Evolutionary conservation across 2,113 vertebrate species (phyloP).

Genomic region (Hydropotes inermis): DNA sequence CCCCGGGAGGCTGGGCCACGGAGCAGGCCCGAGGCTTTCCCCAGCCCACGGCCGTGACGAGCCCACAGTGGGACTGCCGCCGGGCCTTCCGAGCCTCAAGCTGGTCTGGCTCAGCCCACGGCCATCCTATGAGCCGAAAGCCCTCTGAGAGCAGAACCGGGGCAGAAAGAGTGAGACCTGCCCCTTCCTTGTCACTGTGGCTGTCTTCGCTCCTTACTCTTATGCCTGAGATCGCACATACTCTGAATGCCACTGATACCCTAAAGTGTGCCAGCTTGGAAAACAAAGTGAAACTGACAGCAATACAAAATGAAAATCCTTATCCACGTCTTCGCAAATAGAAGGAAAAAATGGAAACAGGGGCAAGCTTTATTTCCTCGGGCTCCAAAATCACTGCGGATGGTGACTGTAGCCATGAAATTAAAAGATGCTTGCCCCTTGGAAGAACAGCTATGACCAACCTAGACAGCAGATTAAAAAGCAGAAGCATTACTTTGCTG

Average conservation of each 20-base stretch:
- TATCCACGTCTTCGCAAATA: background rate
- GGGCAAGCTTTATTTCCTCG: rapidly evolving
- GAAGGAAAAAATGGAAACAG: background rate
- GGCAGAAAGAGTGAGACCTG: background rate
- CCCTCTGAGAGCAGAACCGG: background rate
- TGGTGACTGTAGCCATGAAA: background rate
- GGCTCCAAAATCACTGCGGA: background rate
- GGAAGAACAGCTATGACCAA: background rate
- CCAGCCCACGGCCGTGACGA: background rate
- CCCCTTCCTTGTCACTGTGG: background rate
- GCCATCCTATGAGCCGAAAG: background rate
- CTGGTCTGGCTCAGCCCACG: background rate
- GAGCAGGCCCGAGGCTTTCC: background rate
- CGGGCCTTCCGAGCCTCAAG: background rate
- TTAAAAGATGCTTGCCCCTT: background rate
- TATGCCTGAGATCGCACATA: background rate
- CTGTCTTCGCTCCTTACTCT: background rate
- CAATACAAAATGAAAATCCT: background rate
- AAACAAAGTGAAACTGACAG: background rate
- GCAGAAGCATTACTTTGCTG: background rate
- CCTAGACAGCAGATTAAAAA: background rate
- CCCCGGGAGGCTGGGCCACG: background rate
- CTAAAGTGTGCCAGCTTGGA: background rate
- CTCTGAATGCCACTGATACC: background rate
- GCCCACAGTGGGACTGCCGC: background rate